Evolutionary conservation across 2,888 invertebrate species (phyloP).

Genomic region (Tethea ocularis): DNA sequence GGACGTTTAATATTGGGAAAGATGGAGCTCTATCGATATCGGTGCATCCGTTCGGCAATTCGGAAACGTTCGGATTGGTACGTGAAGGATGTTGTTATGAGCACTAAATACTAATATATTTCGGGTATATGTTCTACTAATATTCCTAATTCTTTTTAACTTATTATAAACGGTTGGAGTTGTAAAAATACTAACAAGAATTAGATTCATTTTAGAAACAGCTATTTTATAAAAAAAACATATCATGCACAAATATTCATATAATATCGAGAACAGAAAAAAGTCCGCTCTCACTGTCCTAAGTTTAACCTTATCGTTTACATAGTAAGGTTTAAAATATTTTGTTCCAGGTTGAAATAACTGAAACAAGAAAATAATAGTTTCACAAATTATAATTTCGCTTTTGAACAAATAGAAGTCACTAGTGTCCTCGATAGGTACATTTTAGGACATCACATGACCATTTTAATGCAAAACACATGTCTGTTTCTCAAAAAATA

Average conservation of each 20-base stretch:
- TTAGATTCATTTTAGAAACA: too few species aligned
- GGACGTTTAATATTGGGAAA: conserved; percentile 69
- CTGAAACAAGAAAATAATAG: background rate
- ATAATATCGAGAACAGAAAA: background rate
- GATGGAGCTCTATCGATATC: conserved; percentile 77
- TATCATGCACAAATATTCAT: too few species aligned
- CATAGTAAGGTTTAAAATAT: background rate
- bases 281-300: background rate
- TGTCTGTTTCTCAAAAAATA: too few species aligned
- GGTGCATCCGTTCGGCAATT: conserved; percentile 60
- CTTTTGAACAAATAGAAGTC: too few species aligned
- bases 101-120: conserved; percentile 45
- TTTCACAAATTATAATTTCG: background rate
- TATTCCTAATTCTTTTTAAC: conserved; percentile 14
- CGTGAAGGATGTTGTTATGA: conserved; percentile 41
- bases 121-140: conserved; percentile 29
- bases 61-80: conserved; percentile 64
- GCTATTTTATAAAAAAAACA: too few species aligned
- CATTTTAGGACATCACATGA: too few species aligned
- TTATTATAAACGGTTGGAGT: background rate
- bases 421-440: background rate
- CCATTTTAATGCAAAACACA: too few species aligned
- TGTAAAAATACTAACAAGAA: background rate
- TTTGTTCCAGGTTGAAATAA: background rate
- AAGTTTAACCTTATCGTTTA: background rate